Conservation (phyloP, 1,140 invertebrate genomes). For the Varroa destructor region DNA sequence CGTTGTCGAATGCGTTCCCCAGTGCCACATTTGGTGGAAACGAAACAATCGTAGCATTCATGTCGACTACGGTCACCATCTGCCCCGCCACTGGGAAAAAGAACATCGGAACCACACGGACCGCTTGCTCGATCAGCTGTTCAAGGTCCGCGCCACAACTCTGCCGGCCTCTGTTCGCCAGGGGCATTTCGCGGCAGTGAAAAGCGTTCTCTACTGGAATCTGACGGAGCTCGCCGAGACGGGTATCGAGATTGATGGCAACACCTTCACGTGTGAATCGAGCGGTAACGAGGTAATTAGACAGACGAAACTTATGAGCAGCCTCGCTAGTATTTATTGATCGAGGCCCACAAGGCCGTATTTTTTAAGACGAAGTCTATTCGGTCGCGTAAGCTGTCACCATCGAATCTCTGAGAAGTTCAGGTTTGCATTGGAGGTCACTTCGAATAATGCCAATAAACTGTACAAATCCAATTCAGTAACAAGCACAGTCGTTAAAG, state of each 20-base stretch:
- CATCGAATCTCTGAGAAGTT: no score
- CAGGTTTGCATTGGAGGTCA: no score
- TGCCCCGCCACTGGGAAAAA: slow-evolving; percentile 14
- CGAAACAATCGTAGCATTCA: slow-evolving; percentile 46
- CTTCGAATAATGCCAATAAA: no score
- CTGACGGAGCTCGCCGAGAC: slow-evolving; percentile 45
- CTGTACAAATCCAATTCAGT: no score
- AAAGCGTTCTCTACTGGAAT: slow-evolving; percentile 65
- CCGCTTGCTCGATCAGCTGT: slow-evolving; percentile 3
- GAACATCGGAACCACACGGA: slow-evolving; percentile 13
- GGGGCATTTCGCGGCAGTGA: slow-evolving; percentile 72
- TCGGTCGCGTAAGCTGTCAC: no score
- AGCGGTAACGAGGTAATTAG: slow-evolving; percentile 47
- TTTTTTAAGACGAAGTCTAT: no score
- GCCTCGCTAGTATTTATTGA: no score
- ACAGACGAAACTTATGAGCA: no score
- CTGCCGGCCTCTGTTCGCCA: slow-evolving; percentile 41
- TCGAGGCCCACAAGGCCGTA: no score
- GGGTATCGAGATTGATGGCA: slow-evolving; percentile 50
- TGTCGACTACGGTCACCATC: slow-evolving; percentile 18
- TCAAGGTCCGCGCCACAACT: slow-evolving; percentile 28
- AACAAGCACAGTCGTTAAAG: no score
- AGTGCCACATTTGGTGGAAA: slow-evolving; percentile 66
- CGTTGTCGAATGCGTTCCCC: slow-evolving; percentile 68
- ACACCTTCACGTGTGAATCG: slow-evolving; percentile 68